Conservation (phyloP, 2,797 vertebrate genomes). For the Champsocephalus gunnari region DNA sequence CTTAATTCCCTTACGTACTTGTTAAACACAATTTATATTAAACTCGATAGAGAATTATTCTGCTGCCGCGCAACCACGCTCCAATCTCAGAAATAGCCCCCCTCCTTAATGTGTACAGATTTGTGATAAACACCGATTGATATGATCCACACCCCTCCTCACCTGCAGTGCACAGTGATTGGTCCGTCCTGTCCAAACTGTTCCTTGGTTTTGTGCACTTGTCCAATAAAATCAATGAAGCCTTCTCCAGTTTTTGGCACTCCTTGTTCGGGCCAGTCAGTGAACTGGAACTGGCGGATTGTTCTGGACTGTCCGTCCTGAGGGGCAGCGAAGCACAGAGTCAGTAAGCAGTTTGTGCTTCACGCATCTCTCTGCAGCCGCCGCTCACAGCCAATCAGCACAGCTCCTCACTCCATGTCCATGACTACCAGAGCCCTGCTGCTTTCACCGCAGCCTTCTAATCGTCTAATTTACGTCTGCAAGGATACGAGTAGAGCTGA, state of each 20-base stretch:
- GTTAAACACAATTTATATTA: not conserved
- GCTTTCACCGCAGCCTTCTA: conserved; percentile 19
- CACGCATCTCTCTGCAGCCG: conserved; percentile 3
- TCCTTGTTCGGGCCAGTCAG: conserved; percentile 97
- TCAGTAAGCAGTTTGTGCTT: conserved; percentile 5
- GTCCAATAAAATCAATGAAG: conserved; percentile 97
- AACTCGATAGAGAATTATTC: not conserved
- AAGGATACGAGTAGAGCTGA: conserved; percentile 31
- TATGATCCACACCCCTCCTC: not conserved
- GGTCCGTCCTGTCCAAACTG: conserved; percentile 97
- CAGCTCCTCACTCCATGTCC: conserved; percentile 5
- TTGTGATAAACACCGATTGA: not conserved
- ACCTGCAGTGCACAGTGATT: conserved; percentile 98
- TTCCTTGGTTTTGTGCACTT: conserved; percentile 98
- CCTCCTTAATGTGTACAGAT: not conserved
- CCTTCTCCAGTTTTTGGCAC: conserved; percentile 98
- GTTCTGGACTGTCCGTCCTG: conserved; percentile 97
- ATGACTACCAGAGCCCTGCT: conserved; percentile 11
- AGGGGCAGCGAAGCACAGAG: conserved; percentile 9
- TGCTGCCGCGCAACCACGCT: not conserved
- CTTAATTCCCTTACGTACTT: conserved; percentile 1
- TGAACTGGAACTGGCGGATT: conserved; percentile 98
- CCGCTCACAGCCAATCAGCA: not conserved
- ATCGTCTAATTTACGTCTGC: conserved; percentile 47
- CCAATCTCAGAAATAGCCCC: not conserved